Percentiles rank a stretch among this genome's conserved stretches.
Conservation (phyloP, 2,113 vertebrate species). For the Smithornis capensis region DNA sequence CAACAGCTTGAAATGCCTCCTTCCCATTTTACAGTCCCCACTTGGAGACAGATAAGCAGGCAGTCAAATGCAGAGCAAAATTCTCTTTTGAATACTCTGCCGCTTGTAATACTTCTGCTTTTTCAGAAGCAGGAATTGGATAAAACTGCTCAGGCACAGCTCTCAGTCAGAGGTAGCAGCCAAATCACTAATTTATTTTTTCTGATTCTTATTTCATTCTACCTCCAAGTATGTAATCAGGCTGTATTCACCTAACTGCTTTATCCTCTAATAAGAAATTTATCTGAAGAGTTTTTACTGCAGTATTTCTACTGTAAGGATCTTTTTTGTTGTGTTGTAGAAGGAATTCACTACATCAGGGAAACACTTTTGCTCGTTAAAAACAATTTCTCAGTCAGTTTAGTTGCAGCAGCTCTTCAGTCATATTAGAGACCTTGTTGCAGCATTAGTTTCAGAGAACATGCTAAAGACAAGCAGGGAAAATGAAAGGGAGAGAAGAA, state of each 20-base stretch:
- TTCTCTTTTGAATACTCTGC: neutral
- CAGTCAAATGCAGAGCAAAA: neutral
- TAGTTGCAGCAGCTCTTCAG: neutral
- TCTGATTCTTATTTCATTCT: slow-evolving; percentile 46
- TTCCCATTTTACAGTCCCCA: neutral
- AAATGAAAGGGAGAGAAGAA: slow-evolving; percentile 13
- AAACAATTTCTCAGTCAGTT: slow-evolving; percentile 22
- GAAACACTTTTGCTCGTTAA: slow-evolving; percentile 36
- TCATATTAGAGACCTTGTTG: neutral
- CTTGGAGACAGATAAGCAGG: neutral
- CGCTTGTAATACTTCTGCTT: neutral
- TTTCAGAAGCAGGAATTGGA: slow-evolving; percentile 19
- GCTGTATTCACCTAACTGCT: slow-evolving; percentile 71
- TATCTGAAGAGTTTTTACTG: slow-evolving; percentile 61
- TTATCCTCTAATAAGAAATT: slow-evolving; percentile 71
- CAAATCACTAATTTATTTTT: slow-evolving; percentile 64
- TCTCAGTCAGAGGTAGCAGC: neutral
- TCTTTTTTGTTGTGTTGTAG: neutral
- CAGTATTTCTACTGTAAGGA: slow-evolving; percentile 31
- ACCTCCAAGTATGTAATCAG: slow-evolving; percentile 67
- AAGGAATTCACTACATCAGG: neutral
- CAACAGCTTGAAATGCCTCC: neutral
- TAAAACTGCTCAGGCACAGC: slow-evolving; percentile 1
- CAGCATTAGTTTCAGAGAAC: neutral
- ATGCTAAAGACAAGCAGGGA: neutral